A percentile compares a stretch with the other conserved stretches of the same genome.
phyloP scores from a whole-genome alignment of 2,888 invertebrate species.

The Scelioninae gen. 1 region DNA sequence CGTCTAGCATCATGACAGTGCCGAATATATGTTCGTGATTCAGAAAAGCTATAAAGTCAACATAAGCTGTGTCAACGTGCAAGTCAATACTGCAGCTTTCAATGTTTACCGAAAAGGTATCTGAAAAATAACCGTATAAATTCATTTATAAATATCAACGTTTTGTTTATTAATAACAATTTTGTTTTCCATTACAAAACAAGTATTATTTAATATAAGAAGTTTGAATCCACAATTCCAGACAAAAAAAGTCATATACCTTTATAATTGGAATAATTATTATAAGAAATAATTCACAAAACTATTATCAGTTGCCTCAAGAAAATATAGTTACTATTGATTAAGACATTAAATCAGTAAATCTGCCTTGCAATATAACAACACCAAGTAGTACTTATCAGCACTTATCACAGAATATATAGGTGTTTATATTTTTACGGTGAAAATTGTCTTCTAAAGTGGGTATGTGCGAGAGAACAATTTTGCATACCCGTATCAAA shows the following conservation, averaged over 20 bases:
- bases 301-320: constrained; percentile 37
- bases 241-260: not conserved
- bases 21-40: constrained; percentile 21
- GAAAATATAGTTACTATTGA: constrained; percentile 48
- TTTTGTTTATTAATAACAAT: not conserved
- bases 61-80: constrained; percentile 23
- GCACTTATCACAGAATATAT: constrained; percentile 65
- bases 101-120: constrained; percentile 14
- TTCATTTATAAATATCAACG: not conserved
- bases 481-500: constrained; percentile 56
- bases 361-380: constrained; percentile 40
- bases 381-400: constrained; percentile 63
- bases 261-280: constrained; percentile 13
- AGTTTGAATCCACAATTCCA: too few species aligned
- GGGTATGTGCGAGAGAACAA: constrained; percentile 50
- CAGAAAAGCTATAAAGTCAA: constrained; percentile 24
- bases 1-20: not conserved
- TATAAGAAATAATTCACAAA: constrained; percentile 26
- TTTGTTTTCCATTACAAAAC: too few species aligned
- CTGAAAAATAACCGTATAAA: not conserved
- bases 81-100: constrained; percentile 16
- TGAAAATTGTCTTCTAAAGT: constrained; percentile 65
- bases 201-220: too few species aligned
- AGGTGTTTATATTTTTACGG: constrained; percentile 58
- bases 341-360: constrained; percentile 63